Evolutionary conservation across 2,113 vertebrate species (phyloP), one percentile per base, ranked within the genome.

Genomic region (Eolophus roseicapilla): DNA sequence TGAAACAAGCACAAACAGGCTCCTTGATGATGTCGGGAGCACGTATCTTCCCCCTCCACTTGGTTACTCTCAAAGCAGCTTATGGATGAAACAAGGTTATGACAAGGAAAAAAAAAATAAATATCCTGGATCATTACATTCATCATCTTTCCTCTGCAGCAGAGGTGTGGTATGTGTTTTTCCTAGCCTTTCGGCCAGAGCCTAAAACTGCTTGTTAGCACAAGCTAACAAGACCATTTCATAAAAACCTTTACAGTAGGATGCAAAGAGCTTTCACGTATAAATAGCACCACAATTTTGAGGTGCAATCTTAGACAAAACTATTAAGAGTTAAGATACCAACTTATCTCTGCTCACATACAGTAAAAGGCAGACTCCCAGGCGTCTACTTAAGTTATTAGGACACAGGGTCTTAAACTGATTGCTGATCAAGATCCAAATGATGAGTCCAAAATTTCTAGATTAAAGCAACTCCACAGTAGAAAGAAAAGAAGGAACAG

Each of bases 1-100:
- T 82, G 82, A 93, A 95, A 43, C 65, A 78, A 88, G 95, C 69
- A 96, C 73, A 92, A 96, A 95, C 85, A 96, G 92, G 88, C 95
- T 94, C 95, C 86, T 92, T 50, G 63, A 49, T 7, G 49, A 71
- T 63, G 52, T 60, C 62, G 76, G 85, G 62, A 65, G 81, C 93
- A 92, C 21, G 49, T 63, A 69, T 77, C 90, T 75, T 90, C 92
- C 71, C 93, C 88, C 70, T 86, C 68, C 35, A 13, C 93, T 97
- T 39, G 47, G 19, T 83, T 92, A 86, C 53, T 90, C 92, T 86
- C 94, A 83, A 86, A 90, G 71, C 64, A 52, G 64, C 49, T 85
- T 49, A 93, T 0, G 4, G 73, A 74, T 83, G 69, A 90, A 86
- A 68, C 67, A 60, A 86, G 82, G 88, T 88, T 86, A 88, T 46